Evolutionary conservation across 2,888 invertebrate genomes (phyloP).

Genomic region (Dicyrtoma fusca): DNA sequence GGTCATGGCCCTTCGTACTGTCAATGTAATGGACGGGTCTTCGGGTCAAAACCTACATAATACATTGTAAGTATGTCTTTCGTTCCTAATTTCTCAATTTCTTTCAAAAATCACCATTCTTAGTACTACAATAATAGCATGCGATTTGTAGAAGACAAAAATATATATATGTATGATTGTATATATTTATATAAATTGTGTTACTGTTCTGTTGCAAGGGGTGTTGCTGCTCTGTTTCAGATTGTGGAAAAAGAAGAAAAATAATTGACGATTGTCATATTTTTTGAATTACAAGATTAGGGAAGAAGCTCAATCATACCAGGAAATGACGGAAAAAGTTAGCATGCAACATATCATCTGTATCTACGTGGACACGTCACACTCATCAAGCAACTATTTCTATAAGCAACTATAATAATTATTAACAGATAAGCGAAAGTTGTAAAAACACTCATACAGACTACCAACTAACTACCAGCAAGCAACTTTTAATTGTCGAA

Average conservation of each 20-base stretch:
- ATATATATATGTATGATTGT: background rate
- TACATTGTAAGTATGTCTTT: slow-evolving; percentile 12
- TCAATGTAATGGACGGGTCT: slow-evolving; percentile 53
- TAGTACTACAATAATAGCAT: background rate
- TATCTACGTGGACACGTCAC: too few species aligned
- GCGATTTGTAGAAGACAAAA: background rate
- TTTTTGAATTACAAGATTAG: too few species aligned
- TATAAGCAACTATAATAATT: too few species aligned
- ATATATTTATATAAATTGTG: slow-evolving; percentile 1
- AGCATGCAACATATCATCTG: too few species aligned
- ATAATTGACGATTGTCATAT: background rate
- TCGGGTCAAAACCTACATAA: slow-evolving; percentile 48
- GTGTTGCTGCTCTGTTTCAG: slow-evolving; percentile 27
- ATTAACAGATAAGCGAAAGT: too few species aligned
- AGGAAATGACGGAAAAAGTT: too few species aligned
- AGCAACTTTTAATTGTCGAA: too few species aligned
- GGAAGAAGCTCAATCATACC: too few species aligned
- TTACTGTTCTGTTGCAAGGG: slow-evolving; percentile 25
- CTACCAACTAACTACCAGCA: too few species aligned
- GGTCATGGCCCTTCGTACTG: slow-evolving; percentile 54
- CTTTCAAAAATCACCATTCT: background rate
- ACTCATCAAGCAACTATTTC: too few species aligned
- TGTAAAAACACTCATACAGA: too few species aligned
- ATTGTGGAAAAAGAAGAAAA: background rate
- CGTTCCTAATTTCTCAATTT: background rate